phyloP scores from a whole-genome alignment of 2,888 invertebrate species.

The Oligia strigilis region DNA sequence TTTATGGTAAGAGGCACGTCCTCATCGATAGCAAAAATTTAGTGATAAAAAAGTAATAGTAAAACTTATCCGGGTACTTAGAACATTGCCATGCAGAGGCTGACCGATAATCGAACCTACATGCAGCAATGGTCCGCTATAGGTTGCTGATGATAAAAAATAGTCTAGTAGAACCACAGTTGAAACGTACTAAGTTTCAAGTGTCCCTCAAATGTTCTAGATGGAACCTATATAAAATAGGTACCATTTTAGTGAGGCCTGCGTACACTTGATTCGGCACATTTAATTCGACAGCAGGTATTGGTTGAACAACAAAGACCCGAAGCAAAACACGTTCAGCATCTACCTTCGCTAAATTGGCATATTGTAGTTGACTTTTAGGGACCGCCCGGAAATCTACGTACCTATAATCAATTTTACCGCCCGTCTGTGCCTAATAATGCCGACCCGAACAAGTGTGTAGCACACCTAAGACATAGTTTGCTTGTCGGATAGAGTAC shows the following conservation, averaged over 20 bases:
- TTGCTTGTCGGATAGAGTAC: slow-evolving; percentile 73
- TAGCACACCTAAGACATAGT: neutral
- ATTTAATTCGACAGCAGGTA: neutral
- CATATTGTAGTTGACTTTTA: neutral
- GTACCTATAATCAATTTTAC: neutral
- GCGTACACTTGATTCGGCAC: neutral
- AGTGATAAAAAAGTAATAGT: no score
- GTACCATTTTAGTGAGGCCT: neutral
- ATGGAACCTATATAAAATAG: neutral
- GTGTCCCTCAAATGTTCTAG: neutral
- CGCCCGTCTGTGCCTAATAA: neutral
- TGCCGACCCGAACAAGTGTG: neutral
- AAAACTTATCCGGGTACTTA: no score
- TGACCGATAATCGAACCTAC: neutral
- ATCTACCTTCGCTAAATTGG: neutral
- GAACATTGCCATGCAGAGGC: neutral
- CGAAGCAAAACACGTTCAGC: neutral
- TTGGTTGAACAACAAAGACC: neutral
- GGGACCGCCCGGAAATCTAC: neutral
- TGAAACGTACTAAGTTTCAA: neutral
- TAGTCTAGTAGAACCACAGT: neutral
- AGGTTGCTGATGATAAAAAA: neutral
- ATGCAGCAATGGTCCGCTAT: no score
- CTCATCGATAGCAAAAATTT: neutral
- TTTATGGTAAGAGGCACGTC: neutral